Percentiles rank a stretch among this genome's conserved stretches.
Evolutionary conservation across 1,140 invertebrate genomes (phyloP).

Genomic region (Campoletis sonorensis): DNA sequence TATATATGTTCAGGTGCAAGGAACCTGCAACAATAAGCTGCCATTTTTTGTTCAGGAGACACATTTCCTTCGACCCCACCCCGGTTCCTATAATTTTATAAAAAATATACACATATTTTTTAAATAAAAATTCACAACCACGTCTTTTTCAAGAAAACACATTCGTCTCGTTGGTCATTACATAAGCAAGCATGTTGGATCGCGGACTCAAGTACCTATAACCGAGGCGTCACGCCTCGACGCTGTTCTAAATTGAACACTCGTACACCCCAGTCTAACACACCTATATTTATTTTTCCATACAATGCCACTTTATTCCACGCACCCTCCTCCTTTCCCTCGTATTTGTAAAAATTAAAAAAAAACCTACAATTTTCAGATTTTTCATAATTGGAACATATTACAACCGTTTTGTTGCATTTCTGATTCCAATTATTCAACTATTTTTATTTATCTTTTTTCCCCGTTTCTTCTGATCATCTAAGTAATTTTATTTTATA

Average conservation of each 20-base stretch:
- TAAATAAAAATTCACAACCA: background rate
- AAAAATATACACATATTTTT: background rate
- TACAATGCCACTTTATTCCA: too few species aligned
- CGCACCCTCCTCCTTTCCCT: background rate
- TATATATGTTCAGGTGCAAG: constrained; percentile 6
- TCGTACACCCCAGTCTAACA: constrained; percentile 26
- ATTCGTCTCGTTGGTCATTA: constrained; percentile 23
- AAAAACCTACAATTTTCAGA: too few species aligned
- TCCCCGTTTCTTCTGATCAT: too few species aligned
- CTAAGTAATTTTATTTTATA: too few species aligned
- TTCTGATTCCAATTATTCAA: too few species aligned
- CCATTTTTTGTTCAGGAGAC: constrained; percentile 19
- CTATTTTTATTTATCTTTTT: too few species aligned
- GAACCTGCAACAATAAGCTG: constrained; percentile 7
- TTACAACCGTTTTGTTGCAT: too few species aligned
- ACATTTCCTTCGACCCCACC: background rate
- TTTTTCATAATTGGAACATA: too few species aligned
- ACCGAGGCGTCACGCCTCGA: constrained; percentile 58
- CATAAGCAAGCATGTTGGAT: constrained; percentile 32
- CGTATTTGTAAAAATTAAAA: too few species aligned
- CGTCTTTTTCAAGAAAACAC: background rate
- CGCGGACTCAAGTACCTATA: constrained; percentile 39
- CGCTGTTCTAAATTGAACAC: constrained; percentile 62
- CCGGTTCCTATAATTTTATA: background rate
- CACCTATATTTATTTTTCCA: background rate